Base-by-base conservation (phyloP, 2,797 vertebrate genomes). In the Ctenopoma multispine region DNA sequence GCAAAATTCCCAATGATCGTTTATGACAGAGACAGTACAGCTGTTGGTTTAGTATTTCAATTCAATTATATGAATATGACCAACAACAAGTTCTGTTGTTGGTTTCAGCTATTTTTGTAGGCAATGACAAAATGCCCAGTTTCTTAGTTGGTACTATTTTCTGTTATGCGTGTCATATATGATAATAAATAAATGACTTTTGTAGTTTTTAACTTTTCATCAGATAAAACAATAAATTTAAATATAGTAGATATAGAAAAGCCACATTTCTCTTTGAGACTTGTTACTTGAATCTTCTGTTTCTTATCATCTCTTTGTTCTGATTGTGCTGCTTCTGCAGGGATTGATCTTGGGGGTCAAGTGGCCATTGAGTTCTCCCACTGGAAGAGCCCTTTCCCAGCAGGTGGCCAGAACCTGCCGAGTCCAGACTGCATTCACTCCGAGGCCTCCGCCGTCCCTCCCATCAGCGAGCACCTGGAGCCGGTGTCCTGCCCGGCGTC, bases 401-500 rank as follows among this genome's bases (percentile, higher is more conserved):
- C 75, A 0, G 87, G 88, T 24, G 90, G 87, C 70, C 83, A 79
- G 7, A 83, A 92, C 38, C 91, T 94, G 1, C 89, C 92, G 38
- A 94, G 91, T 43, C 92, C 92, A 0, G 95, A 96, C 69, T 87
- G 80, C 5, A 77, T 87, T 69, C 83, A 82, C 84, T 94, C 95
- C 0, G 90, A 91, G 75, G 90, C 89, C 54, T 92, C 92, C 0
- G 89, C 86, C 11, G 85, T 94, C 60, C 80, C 91, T 2, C 27
- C 87, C n/a, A 81, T 78, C 69, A 86, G 87, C n/a, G 94, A 96
- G 46, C 75, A 95, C 57, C 88, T 91, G 0, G 94, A 93, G 58
- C 94, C 95, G 0, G 82, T 95, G 69, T 98, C 96, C 72, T 97
- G 96, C 71, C 96, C 96, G 2, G 95, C 96, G 5, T 97, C 96